Evolutionary conservation across 2,888 invertebrate species (phyloP).

Genomic region (Apotomis turbidana): DNA sequence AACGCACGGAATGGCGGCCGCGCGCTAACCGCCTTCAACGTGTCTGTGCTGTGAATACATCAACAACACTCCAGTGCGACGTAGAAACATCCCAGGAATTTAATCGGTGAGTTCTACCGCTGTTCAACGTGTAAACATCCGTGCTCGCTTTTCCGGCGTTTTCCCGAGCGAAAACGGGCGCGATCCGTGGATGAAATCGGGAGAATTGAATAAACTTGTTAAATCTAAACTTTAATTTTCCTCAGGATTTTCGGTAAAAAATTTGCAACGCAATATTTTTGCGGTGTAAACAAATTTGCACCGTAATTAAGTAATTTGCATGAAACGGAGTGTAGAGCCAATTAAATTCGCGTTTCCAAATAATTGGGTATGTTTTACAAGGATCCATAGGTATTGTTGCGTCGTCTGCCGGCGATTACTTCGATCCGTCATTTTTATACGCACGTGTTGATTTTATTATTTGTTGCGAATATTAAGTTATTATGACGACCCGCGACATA

Average conservation of each 20-base stretch:
- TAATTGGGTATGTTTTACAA: slow-evolving; percentile 38
- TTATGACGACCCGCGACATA: not conserved
- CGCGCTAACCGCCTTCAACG: slow-evolving; percentile 35
- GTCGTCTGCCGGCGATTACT: slow-evolving; percentile 25
- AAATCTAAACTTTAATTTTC: not conserved
- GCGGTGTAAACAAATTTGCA: slow-evolving; percentile 9
- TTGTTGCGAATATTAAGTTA: slow-evolving; percentile 16
- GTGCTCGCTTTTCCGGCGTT: slow-evolving; percentile 48
- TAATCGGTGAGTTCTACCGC: slow-evolving; percentile 58
- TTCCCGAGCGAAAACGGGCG: slow-evolving; percentile 43
- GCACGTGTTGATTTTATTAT: slow-evolving; percentile 13
- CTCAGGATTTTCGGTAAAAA: slow-evolving; percentile 3
- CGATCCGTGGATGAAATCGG: slow-evolving; percentile 47
- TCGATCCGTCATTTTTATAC: slow-evolving; percentile 16
- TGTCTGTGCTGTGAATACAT: slow-evolving; percentile 39
- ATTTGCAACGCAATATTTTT: slow-evolving; percentile 15
- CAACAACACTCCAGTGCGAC: slow-evolving; percentile 46
- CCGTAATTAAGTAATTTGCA: slow-evolving; percentile 36
- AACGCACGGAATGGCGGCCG: slow-evolving; percentile 65
- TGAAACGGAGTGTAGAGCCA: slow-evolving; percentile 30
- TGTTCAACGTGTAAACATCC: slow-evolving; percentile 7
- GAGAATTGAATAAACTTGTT: not conserved
- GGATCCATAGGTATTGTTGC: slow-evolving; percentile 38
- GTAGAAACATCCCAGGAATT: slow-evolving; percentile 44
- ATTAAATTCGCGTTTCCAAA: slow-evolving; percentile 36